phyloP scores from a whole-genome alignment of 1,140 invertebrate genomes.

The Cydia splendana region DNA sequence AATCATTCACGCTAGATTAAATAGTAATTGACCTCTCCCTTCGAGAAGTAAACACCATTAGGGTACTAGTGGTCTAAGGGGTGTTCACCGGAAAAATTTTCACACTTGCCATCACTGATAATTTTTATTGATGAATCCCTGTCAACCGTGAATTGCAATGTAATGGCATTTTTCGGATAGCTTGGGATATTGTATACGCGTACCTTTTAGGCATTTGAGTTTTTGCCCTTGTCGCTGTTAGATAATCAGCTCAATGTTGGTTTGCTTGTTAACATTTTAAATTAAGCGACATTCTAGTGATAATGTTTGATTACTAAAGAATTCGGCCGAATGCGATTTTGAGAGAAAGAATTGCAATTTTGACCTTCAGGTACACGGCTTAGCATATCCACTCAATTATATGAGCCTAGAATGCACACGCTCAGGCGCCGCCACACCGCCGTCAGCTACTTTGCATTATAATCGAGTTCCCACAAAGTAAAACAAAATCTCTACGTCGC shows the following conservation, averaged over 20 bases:
- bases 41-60: conserved; percentile 68
- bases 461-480: conserved; percentile 77
- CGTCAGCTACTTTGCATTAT: conserved; percentile 75
- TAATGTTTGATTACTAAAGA: too few species aligned
- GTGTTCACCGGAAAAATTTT: conserved; percentile 54
- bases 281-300: too few species aligned
- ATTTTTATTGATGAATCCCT: conserved; percentile 37
- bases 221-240: too few species aligned
- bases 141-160: conserved; percentile 8
- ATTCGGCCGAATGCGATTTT: background rate
- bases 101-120: conserved; percentile 48
- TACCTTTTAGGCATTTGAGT: too few species aligned
- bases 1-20: conserved; percentile 77
- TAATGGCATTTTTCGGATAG: conserved; percentile 33
- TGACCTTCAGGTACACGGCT: background rate
- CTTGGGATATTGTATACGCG: conserved; percentile 28
- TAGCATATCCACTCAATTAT: conserved; percentile 42
- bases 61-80: conserved; percentile 49
- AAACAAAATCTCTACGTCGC: conserved; percentile 74
- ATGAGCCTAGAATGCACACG: conserved; percentile 35
- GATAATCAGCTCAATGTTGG: too few species aligned
- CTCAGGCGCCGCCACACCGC: background rate
- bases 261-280: too few species aligned
- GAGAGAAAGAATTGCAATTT: background rate
- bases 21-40: conserved; percentile 75